Conservation (phyloP, 37 sponge, comb jelly and placozoan genomes). For the Chondrilla cf. caribensis region DNA sequence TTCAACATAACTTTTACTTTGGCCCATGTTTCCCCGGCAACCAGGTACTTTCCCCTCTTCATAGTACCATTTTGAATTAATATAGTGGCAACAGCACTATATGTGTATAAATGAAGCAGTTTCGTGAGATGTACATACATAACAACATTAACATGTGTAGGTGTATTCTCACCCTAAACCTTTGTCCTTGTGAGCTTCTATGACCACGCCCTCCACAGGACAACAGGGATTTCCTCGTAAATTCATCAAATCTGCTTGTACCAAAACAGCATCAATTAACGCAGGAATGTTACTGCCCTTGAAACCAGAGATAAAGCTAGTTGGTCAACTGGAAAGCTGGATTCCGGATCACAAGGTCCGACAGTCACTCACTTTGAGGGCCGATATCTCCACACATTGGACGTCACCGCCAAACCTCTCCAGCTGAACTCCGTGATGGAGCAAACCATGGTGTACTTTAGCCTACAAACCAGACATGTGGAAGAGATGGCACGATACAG, state of each 20-base stretch:
- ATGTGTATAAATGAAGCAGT: not conserved
- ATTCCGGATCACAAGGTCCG: slow-evolving; percentile 19
- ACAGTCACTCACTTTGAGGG: slow-evolving; percentile 47
- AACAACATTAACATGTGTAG: not conserved
- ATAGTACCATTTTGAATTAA: slow-evolving; percentile 69
- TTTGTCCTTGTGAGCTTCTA: slow-evolving; percentile 22
- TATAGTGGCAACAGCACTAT: slow-evolving; percentile 68
- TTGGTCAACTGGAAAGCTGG: not conserved
- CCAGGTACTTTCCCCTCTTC: slow-evolving; percentile 46
- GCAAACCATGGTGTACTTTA: slow-evolving; percentile 51
- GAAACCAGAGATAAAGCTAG: not conserved
- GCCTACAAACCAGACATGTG: slow-evolving; percentile 18
- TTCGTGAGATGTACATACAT: no score
- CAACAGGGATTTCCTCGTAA: slow-evolving; percentile 54
- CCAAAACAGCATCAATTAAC: slow-evolving; percentile 70
- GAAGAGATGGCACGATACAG: no score
- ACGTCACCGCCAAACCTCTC: slow-evolving; percentile 87
- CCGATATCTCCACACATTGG: slow-evolving; percentile 83
- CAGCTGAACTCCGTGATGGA: slow-evolving; percentile 72
- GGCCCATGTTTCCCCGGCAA: slow-evolving; percentile 62
- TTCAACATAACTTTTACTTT: slow-evolving; percentile 51
- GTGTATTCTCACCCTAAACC: slow-evolving; percentile 1
- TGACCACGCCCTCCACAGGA: slow-evolving; percentile 62
- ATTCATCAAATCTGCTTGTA: slow-evolving; percentile 58
- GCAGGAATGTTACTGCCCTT: slow-evolving; percentile 50